Conservation (phyloP, 2,888 invertebrate species). For the Agrochola macilenta region DNA sequence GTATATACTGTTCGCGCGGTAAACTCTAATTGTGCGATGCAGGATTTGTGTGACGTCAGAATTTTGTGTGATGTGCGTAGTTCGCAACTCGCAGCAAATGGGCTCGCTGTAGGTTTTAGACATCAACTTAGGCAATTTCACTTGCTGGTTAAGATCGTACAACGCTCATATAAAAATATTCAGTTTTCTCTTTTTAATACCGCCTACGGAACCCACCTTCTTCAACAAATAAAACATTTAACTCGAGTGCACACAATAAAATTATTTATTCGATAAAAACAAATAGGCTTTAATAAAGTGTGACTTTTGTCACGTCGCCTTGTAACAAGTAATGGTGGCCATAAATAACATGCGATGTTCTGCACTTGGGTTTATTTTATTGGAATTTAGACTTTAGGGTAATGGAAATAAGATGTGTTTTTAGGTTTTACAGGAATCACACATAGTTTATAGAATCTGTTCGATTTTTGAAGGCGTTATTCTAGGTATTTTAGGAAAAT, state of each 20-base stretch:
- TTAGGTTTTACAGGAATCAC: background rate
- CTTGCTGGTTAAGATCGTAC: background rate
- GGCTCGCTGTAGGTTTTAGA: background rate
- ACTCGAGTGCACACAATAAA: constrained; percentile 74
- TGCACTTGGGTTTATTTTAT: constrained; percentile 35
- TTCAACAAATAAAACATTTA: constrained; percentile 49
- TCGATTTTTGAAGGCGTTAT: constrained; percentile 28
- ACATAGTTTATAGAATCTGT: constrained; percentile 28
- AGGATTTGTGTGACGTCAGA: no score
- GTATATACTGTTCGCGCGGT: no score
- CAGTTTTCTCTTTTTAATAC: constrained; percentile 26
- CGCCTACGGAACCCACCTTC: constrained; percentile 20
- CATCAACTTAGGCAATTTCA: background rate
- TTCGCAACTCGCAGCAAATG: background rate
- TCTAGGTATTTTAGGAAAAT: constrained; percentile 16
- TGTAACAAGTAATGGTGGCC: constrained; percentile 80
- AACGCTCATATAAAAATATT: background rate
- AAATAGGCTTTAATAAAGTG: constrained; percentile 86
- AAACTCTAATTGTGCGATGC: no score
- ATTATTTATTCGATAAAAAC: constrained; percentile 87
- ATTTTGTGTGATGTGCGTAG: no score
- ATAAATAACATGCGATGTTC: constrained; percentile 76
- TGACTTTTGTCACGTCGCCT: constrained; percentile 85
- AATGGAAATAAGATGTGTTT: background rate
- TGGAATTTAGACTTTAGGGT: background rate